Base-by-base conservation (phyloP, 2,113 vertebrate species). In the Dasypus novemcinctus region DNA sequence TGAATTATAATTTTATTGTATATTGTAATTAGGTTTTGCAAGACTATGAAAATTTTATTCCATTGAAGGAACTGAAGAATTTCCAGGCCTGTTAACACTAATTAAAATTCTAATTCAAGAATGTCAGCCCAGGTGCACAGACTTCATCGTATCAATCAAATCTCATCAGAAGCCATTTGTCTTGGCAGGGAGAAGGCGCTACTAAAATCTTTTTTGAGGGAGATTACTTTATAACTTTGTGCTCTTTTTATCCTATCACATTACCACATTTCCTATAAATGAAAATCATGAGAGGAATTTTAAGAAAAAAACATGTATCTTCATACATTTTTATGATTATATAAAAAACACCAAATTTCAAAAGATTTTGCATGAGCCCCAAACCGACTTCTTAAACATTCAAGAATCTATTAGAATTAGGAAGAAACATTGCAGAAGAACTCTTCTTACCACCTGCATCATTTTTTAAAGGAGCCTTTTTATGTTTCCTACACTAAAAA, bases 131-230 rank as follows among this genome's bases (percentile, higher is more conserved):
- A 95, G 90, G 84, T 92, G 76, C 79, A 13, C 31, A 74, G 46
- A 88, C 69, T 68, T 68, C 18, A 87, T 2, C 5, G 31, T 68
- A 59, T 52, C 68, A 76, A 38, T 88, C 94, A 92, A 41, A 61
- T 68, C 78, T 74, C 84, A 88, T 92, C 61, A 88, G 68, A 68
- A 89, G 33, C 33, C 61, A 43, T 61, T 75, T 83, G 84, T 92
- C 49, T 82, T 68, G 33, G 66, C 5, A 76, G 25, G 31, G 82
- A 46, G 71, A 84, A 43, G 23, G 25, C 23, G 4, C 25, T 84
- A 31, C 14, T 84, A 38, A 43, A 49, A 33, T 76, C 4, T 41
- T 27, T 82, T 78, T 25, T 31, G 46, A 59, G 18, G 7, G 31
- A 78, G 18, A 0, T 9, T 78, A 6, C 43, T 71, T 52, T 21